Conservation (phyloP, 2,888 invertebrate genomes). For the Nomada goodeniana region DNA sequence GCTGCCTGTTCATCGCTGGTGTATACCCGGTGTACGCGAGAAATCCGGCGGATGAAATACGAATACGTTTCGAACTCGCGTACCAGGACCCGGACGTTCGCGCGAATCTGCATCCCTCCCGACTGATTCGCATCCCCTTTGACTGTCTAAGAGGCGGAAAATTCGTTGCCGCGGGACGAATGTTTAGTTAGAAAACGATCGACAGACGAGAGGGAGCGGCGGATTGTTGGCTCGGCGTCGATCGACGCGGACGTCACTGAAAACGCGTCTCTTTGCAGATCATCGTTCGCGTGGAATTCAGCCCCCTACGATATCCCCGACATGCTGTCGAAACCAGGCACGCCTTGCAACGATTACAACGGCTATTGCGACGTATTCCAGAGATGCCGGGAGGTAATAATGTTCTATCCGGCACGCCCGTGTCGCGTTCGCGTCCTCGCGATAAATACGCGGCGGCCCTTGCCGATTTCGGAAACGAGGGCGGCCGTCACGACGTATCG, state of each 20-base stretch:
- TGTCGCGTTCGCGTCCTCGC: neutral
- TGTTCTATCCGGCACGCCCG: neutral
- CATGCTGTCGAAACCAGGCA: slow-evolving; percentile 95
- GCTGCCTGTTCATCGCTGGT: no score
- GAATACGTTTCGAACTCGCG: no score
- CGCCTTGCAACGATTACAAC: slow-evolving; percentile 96
- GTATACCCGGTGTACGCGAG: no score
- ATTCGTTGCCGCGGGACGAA: neutral
- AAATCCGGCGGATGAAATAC: neutral
- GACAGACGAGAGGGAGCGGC: neutral
- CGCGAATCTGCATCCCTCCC: no score
- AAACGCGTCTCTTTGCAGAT: slow-evolving; percentile 82
- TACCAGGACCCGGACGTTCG: no score
- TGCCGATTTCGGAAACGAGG: neutral
- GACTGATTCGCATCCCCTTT: no score
- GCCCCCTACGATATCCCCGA: slow-evolving; percentile 95
- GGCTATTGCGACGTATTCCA: slow-evolving; percentile 91
- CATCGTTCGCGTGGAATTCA: slow-evolving; percentile 95
- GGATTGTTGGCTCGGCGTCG: slow-evolving; percentile 4
- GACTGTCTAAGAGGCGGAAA: no score
- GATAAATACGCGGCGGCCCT: no score
- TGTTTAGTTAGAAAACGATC: neutral
- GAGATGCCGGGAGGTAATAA: slow-evolving; percentile 91
- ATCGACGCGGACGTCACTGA: slow-evolving; percentile 11
- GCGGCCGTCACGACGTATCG: neutral